These are phyloP conservation scores for Lutjanus erythropterus DNA, from an alignment of 2,113 vertebrate species.

Conservation along the genomic window DNA sequence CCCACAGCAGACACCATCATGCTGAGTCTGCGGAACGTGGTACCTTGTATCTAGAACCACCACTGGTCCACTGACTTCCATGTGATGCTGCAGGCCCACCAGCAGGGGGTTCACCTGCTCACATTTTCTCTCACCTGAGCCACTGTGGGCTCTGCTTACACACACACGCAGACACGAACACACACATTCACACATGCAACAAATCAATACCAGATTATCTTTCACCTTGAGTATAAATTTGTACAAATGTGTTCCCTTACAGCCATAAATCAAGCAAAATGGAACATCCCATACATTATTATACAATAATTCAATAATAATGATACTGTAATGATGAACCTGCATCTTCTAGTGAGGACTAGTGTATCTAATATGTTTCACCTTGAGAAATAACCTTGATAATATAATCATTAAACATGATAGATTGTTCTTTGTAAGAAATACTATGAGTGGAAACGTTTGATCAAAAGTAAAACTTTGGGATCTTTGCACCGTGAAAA, in stretches of 20 bases:
- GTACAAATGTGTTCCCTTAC: not conserved
- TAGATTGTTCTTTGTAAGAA: not conserved
- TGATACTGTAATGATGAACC: not conserved
- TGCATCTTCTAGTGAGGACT: not conserved
- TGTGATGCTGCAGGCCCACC: conserved; percentile 78
- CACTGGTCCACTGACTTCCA: conserved; percentile 66
- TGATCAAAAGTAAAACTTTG: not conserved
- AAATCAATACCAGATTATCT: conserved; percentile 35
- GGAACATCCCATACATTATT: not conserved
- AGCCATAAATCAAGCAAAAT: conserved; percentile 13
- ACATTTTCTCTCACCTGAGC: conserved; percentile 73
- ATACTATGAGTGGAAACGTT: not conserved
- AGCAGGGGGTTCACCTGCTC: conserved; percentile 83
- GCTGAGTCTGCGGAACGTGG: conserved; percentile 27
- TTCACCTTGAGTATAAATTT: conserved; percentile 2
- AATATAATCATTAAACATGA: not conserved
- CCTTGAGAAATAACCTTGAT: not conserved
- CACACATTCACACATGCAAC: conserved; percentile 37
- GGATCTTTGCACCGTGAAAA: no score
- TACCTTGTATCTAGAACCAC: conserved; percentile 79
- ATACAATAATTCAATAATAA: conserved; percentile 6
- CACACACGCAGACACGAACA: conserved; percentile 51
- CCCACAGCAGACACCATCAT: conserved; percentile 45
- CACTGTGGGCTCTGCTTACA: conserved; percentile 66
- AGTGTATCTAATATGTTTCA: not conserved